Percentiles rank a stretch among this genome's conserved stretches.
Evolutionary conservation across 37 sponge, comb jelly and placozoan genomes (phyloP).

Genomic region (Crambe crambe): DNA sequence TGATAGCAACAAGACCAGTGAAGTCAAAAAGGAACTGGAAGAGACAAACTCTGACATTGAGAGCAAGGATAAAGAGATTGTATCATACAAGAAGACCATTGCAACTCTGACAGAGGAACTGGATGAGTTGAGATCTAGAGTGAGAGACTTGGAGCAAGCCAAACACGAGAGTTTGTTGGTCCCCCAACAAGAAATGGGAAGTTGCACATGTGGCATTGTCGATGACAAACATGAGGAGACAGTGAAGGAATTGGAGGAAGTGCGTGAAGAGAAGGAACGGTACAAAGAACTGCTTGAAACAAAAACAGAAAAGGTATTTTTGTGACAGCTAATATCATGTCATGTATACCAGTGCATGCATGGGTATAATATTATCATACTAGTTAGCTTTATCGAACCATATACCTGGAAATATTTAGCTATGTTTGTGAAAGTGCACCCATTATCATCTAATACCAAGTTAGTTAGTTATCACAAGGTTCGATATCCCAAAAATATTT

Average conservation of each 20-base stretch:
- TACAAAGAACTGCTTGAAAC: constrained; percentile 5
- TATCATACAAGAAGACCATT: not conserved
- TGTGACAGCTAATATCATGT: not conserved
- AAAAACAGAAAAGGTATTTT: not conserved
- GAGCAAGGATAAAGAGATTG: not conserved
- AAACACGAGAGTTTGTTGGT: not conserved
- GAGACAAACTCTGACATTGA: constrained; percentile 5
- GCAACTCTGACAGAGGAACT: constrained; percentile 7
- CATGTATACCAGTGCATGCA: too few species aligned
- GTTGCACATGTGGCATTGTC: not conserved
- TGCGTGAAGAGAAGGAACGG: not conserved
- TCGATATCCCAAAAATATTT: too few species aligned
- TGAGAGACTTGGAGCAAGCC: not conserved
- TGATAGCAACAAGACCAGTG: too few species aligned
- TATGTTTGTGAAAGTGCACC: too few species aligned
- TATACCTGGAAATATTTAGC: too few species aligned
- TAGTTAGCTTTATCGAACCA: too few species aligned
- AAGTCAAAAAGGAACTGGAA: not conserved
- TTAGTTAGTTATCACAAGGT: too few species aligned
- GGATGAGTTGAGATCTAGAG: not conserved
- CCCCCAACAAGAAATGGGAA: not conserved
- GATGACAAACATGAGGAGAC: not conserved
- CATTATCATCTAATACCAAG: too few species aligned
- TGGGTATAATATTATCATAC: too few species aligned
- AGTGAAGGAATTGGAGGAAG: not conserved